These are phyloP conservation scores for Agriotes lineatus DNA, from an alignment of 2,888 invertebrate species.

Conservation along the genomic window DNA sequence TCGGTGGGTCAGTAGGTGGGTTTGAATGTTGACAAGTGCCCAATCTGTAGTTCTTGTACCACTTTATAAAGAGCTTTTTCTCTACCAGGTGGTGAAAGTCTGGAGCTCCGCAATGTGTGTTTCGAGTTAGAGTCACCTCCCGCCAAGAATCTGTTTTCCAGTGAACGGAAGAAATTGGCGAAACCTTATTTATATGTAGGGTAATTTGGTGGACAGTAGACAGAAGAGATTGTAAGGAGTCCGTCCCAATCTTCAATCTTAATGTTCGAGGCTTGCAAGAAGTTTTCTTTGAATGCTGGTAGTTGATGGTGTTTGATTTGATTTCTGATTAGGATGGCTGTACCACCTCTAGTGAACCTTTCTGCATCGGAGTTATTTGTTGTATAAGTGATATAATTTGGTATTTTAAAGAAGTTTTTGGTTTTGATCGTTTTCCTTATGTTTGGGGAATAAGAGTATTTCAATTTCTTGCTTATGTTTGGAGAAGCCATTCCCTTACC, in stretches of 20 bases:
- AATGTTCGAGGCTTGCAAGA: conserved; percentile 34
- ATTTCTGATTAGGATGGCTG: conserved; percentile 40
- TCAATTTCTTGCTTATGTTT: neutral
- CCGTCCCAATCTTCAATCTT: conserved; percentile 20
- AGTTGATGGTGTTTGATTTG: conserved; percentile 41
- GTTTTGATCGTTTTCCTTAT: neutral
- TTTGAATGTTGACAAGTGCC: conserved; percentile 8
- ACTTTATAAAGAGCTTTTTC: neutral
- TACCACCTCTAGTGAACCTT: conserved; percentile 38
- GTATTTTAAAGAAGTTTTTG: conserved; percentile 9
- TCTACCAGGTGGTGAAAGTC: conserved; percentile 6
- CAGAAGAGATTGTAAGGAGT: neutral
- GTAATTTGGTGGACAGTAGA: conserved; percentile 13
- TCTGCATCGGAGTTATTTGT: conserved; percentile 10
- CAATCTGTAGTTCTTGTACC: neutral
- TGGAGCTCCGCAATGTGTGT: conserved; percentile 1
- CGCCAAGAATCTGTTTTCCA: neutral
- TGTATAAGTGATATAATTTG: neutral
- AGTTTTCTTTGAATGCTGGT: conserved; percentile 34
- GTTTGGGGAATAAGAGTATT: conserved; percentile 23
- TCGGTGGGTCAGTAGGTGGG: conserved; percentile 1
- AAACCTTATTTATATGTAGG: conserved; percentile 3
- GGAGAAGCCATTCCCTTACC: neutral
- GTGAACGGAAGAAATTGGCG: neutral
- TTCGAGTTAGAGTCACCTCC: conserved; percentile 9